Evolutionary conservation across 2,113 vertebrate species (phyloP).

Genomic region (Microtus richardsoni): DNA sequence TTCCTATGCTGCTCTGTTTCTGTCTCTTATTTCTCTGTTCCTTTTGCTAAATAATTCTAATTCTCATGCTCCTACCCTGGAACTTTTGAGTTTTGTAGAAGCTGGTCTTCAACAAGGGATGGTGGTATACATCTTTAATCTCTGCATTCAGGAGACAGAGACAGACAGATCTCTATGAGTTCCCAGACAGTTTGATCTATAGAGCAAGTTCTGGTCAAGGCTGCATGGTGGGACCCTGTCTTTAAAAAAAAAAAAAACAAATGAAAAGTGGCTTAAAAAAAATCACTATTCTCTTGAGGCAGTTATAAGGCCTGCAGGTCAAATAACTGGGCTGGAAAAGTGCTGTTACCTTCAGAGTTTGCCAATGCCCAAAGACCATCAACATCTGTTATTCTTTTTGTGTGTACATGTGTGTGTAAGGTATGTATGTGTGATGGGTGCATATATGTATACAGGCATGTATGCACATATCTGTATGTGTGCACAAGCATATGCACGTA

Average conservation of each 20-base stretch:
- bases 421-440: too few species aligned
- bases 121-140: not conserved
- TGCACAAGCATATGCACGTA: not conserved
- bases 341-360: not conserved
- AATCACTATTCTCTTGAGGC: not conserved
- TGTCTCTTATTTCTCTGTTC: too few species aligned
- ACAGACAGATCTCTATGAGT: not conserved
- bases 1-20: too few species aligned
- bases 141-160: not conserved
- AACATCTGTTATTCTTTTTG: not conserved
- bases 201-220: not conserved
- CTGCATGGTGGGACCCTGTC: not conserved
- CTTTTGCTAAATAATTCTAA: too few species aligned
- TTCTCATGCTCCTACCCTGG: too few species aligned
- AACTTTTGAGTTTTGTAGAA: too few species aligned
- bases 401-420: not conserved
- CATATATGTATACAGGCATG: not conserved
- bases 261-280: not conserved
- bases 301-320: conserved; percentile 7
- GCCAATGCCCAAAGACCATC: not conserved
- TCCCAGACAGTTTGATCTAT: not conserved
- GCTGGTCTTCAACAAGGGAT: too few species aligned
- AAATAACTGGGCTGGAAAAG: conserved; percentile 31
- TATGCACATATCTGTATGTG: not conserved
- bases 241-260: not conserved